Evolutionary conservation across 2,113 vertebrate genomes (phyloP).

Genomic region (Sapayoa aenigma): DNA sequence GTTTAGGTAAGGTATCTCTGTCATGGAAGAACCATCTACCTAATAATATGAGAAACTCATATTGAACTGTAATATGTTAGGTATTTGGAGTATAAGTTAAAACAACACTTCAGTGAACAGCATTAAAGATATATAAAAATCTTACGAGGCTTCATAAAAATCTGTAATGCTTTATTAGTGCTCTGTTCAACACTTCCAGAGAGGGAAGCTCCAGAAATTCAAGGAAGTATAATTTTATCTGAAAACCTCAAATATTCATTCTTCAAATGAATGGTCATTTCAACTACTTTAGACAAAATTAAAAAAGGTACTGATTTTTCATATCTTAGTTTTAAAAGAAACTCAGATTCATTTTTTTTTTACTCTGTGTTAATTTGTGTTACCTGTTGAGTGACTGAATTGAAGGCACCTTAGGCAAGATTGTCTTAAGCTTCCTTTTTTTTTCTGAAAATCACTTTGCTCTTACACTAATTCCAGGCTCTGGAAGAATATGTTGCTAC

Average conservation of each 20-base stretch:
- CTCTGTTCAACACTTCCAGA: not conserved
- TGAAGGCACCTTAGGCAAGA: not conserved
- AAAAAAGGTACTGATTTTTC: not conserved
- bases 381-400: not conserved
- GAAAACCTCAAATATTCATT: not conserved
- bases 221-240: not conserved
- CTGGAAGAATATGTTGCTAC: not conserved
- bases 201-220: not conserved
- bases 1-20: not conserved
- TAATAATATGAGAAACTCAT: not conserved
- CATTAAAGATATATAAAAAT: not conserved
- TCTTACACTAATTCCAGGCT: not conserved
- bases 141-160: not conserved
- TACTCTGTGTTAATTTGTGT: not conserved
- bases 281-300: not conserved
- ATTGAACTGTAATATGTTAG: accelerated
- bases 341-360: not conserved
- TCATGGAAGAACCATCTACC: not conserved
- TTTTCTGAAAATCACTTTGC: not conserved
- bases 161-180: not conserved
- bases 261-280: not conserved
- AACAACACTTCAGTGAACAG: not conserved
- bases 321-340: not conserved
- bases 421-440: not conserved
- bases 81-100: not conserved